Evolutionary conservation across 2,797 vertebrate genomes (phyloP).

Genomic region (Spizella passerina): DNA sequence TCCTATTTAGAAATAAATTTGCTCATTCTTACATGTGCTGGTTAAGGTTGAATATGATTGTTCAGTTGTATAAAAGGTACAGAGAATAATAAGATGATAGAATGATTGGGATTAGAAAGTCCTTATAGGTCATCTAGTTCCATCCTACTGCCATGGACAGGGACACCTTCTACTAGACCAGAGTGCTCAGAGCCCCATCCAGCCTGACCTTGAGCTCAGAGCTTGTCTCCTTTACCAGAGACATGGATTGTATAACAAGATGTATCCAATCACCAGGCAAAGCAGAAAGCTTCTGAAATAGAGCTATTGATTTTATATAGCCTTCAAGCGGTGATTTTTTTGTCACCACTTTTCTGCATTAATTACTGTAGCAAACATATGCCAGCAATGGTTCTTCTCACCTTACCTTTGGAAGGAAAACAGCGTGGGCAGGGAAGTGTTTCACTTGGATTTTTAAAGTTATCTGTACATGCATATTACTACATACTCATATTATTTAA

Average conservation of each 20-base stretch:
- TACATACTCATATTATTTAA: background rate
- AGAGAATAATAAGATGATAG: background rate
- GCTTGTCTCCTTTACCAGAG: background rate
- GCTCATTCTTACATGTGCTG: background rate
- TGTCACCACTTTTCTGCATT: background rate
- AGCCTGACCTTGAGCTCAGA: background rate
- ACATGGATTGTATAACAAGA: background rate
- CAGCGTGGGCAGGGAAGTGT: background rate
- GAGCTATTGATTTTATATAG: background rate
- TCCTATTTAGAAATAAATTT: background rate
- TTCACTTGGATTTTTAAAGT: background rate
- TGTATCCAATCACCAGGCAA: background rate
- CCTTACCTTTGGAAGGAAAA: constrained; percentile 39
- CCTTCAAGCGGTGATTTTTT: background rate
- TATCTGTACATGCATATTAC: background rate
- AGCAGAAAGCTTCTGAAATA: background rate
- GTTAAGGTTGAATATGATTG: background rate
- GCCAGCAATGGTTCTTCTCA: background rate
- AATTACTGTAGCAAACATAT: constrained; percentile 5
- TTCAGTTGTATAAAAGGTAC: background rate
- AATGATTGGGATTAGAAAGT: background rate
- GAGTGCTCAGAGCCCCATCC: background rate
- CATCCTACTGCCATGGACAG: background rate
- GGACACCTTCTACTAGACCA: background rate
- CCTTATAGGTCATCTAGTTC: background rate